A percentile compares a stretch with the other conserved stretches of the same genome.
Conservation (phyloP, 92 coral and sea anemone genomes). For the Epizoanthus fatuus region DNA sequence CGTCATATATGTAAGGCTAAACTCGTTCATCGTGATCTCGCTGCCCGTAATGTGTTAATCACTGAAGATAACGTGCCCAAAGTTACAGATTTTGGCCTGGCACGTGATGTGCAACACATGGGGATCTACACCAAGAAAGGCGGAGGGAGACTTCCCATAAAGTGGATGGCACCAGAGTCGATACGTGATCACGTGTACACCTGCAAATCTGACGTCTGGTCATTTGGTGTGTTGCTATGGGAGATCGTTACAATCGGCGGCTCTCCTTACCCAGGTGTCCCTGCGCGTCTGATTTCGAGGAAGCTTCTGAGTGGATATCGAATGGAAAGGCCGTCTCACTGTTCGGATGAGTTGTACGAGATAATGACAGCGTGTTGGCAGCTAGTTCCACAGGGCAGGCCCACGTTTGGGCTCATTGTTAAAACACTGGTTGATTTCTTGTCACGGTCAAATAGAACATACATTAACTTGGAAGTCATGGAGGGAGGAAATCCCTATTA, state of each 20-base stretch:
- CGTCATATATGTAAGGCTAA: neutral
- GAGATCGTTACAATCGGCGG: constrained; percentile 86
- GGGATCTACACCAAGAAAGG: constrained; percentile 54
- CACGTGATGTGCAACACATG: constrained; percentile 44
- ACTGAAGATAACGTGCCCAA: constrained; percentile 45
- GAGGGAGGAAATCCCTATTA: too few relatives aligned
- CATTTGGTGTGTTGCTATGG: constrained; percentile 85
- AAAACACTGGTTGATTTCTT: constrained; percentile 17
- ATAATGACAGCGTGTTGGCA: constrained; percentile 64
- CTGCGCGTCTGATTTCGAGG: constrained; percentile 60
- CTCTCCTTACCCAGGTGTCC: constrained; percentile 83
- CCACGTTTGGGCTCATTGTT: constrained; percentile 37
- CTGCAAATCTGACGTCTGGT: constrained; percentile 84
- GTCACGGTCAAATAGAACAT: neutral
- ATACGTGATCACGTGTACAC: constrained; percentile 75
- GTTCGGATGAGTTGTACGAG: constrained; percentile 73
- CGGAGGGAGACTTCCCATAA: constrained; percentile 71
- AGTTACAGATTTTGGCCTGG: constrained; percentile 56
- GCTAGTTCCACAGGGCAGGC: constrained; percentile 33
- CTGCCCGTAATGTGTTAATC: constrained; percentile 54
- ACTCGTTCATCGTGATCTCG: constrained; percentile 60
- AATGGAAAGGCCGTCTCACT: constrained; percentile 78
- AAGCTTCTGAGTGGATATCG: constrained; percentile 76
- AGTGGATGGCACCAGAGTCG: constrained; percentile 87
- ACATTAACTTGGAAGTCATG: too few relatives aligned